A percentile compares a stretch with the other conserved stretches of the same genome.
Conservation (phyloP, 92 coral and sea anemone genomes). For the Umimayanthus kanabou region DNA sequence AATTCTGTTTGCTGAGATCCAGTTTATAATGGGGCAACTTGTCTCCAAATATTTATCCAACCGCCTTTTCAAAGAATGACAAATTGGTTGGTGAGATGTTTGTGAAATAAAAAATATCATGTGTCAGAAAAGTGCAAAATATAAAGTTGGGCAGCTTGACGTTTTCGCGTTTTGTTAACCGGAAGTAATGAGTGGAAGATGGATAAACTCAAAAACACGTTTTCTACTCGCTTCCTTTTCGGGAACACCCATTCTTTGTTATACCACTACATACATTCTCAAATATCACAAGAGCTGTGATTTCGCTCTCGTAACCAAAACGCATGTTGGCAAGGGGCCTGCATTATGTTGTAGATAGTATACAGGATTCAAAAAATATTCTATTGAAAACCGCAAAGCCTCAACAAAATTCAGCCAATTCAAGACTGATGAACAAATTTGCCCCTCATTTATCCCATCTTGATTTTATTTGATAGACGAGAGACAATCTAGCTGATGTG, state of each 20-base stretch:
- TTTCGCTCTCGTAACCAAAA: neutral
- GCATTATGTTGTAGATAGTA: neutral
- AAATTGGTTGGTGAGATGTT: conserved; percentile 38
- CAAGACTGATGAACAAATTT: neutral
- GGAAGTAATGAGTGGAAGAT: conserved; percentile 4
- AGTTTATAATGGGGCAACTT: conserved; percentile 17
- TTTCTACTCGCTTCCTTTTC: neutral
- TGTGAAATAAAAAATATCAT: conserved; percentile 9
- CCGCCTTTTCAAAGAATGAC: conserved; percentile 30
- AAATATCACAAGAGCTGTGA: neutral
- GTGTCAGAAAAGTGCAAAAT: conserved; percentile 22
- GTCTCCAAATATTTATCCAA: conserved; percentile 40
- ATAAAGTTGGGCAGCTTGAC: neutral
- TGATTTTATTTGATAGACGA: neutral
- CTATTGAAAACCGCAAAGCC: neutral
- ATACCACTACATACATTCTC: too few relatives aligned
- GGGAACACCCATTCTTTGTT: neutral
- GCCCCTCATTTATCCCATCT: neutral
- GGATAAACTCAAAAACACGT: neutral
- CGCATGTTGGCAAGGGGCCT: conserved; percentile 23
- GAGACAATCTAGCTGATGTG: neutral
- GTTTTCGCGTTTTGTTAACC: neutral
- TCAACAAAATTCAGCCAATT: neutral
- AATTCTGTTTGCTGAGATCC: neutral
- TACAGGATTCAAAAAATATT: neutral